A percentile compares a stretch with the other conserved stretches of the same genome.
Evolutionary conservation across 2,888 invertebrate species (phyloP).

Genomic region (Epirrhoe alternata): DNA sequence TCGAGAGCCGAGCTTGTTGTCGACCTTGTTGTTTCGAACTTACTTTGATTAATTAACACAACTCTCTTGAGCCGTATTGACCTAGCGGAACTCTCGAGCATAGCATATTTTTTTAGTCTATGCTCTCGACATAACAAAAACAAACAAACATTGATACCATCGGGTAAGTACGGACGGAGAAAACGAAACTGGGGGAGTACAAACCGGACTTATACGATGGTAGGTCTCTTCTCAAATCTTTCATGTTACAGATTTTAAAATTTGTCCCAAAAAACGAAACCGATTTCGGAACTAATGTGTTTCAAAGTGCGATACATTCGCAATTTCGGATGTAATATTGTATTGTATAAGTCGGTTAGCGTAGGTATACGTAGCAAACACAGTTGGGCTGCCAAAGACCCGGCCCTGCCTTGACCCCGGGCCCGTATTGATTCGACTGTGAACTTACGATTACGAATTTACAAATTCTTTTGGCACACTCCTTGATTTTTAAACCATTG

Average conservation of each 20-base stretch:
- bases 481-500: neutral
- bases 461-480: neutral
- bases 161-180: too few relatives aligned
- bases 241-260: too few relatives aligned
- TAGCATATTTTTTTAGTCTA: too few relatives aligned
- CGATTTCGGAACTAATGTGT: too few relatives aligned
- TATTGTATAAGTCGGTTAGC: neutral
- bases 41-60: neutral
- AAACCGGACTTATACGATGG: too few relatives aligned
- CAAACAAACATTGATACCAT: too few relatives aligned
- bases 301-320: too few relatives aligned
- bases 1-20: slow-evolving; percentile 18
- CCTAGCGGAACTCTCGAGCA: neutral
- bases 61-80: neutral
- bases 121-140: too few relatives aligned
- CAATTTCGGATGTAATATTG: neutral
- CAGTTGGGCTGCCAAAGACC: slow-evolving; percentile 9
- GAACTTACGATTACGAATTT: slow-evolving; percentile 12
- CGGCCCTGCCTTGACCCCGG: slow-evolving; percentile 37
- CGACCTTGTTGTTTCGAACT: slow-evolving; percentile 9
- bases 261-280: too few relatives aligned
- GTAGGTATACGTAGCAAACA: neutral
- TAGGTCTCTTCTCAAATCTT: too few relatives aligned
- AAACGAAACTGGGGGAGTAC: too few relatives aligned
- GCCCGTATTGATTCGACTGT: slow-evolving; percentile 28